Evolutionary conservation across 2,888 invertebrate species (phyloP).

Genomic region (Orchesella flavescens): DNA sequence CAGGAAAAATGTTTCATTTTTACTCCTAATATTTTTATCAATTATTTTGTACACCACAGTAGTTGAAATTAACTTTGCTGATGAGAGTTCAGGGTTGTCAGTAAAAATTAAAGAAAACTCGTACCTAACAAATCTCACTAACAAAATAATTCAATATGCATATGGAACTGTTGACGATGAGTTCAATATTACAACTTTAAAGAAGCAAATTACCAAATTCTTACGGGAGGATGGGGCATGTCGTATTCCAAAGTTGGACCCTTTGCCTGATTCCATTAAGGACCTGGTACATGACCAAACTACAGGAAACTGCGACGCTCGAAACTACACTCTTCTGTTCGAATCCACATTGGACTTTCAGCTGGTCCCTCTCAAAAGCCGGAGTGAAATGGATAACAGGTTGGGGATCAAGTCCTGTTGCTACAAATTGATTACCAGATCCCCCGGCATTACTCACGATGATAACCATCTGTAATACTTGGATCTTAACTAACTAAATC

Average conservation of each 20-base stretch:
- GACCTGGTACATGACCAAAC: slow-evolving; percentile 77
- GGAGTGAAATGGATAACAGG: background rate
- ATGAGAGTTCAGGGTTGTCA: too few relatives aligned
- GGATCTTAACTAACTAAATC: too few relatives aligned
- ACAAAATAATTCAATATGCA: too few relatives aligned
- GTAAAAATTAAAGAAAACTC: too few relatives aligned
- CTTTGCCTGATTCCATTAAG: slow-evolving; percentile 78
- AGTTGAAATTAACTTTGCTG: too few relatives aligned
- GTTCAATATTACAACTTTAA: too few relatives aligned
- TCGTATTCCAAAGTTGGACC: slow-evolving; percentile 73
- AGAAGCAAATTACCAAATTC: too few relatives aligned
- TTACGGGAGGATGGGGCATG: slow-evolving; percentile 23
- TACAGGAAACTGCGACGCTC: slow-evolving; percentile 75
- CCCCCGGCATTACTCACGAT: background rate
- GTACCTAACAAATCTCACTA: too few relatives aligned
- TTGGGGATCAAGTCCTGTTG: slow-evolving; percentile 36
- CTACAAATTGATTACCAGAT: slow-evolving; percentile 25
- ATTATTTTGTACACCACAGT: too few relatives aligned
- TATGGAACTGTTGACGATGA: too few relatives aligned
- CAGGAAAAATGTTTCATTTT: too few relatives aligned
- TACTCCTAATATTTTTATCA: too few relatives aligned
- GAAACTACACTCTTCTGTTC: slow-evolving; percentile 47
- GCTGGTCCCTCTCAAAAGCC: background rate
- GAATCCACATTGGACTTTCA: slow-evolving; percentile 8
- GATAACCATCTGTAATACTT: background rate